Base-by-base conservation (phyloP, 2,113 vertebrate species). In the Anguilla rostrata region DNA sequence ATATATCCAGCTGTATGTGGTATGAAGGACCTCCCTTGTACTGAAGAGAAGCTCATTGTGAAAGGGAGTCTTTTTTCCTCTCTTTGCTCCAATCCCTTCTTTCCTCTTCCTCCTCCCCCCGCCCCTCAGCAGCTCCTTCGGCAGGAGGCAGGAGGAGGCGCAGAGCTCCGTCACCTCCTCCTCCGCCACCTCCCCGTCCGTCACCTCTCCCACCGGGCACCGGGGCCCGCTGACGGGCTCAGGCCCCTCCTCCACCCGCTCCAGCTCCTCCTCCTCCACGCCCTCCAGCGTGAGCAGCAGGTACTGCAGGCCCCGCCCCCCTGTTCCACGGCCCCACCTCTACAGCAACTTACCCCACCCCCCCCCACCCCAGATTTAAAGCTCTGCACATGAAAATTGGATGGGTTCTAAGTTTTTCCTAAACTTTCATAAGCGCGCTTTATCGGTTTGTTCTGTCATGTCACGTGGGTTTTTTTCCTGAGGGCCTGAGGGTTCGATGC, bases 191-290 rank as follows among this genome's bases (percentile, higher is more conserved):
- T 95, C 60, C 43, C 43, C 97, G 95, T 97, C 97, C 91, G 95
- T 99, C 97, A 99, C 97, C 97, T 99, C 98, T 92, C 96, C 97
- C 92, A 94, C 96, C 90, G 96, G 98, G 93, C 96, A 96, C 90
- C 97, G 97, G 90, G 94, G 97, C 89, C 94, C 97, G 90, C 92
- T 97, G 91, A 96, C 96, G 91, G 96, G 96, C 94, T 87, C 96
- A 92, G 97, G 96, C 93, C 95, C 96, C 85, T 90, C 91, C 83
- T 93, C 91, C 87, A 91, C 93, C 81, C 93, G 93, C 89, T 90
- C 90, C 87, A 88, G 92, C 89, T 89, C 96, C 93, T 93, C 84
- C 66, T 84, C 83, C 40, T 29, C 83, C 18, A 29, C 84, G 39
- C 71, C 71, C 66, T 85, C 94, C 96, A 96, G 96, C 94, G 94